Percentiles rank a stretch among this genome's conserved stretches.
phyloP scores from a whole-genome alignment of 2,888 invertebrate species.

The Nephrotoma flavescens region DNA sequence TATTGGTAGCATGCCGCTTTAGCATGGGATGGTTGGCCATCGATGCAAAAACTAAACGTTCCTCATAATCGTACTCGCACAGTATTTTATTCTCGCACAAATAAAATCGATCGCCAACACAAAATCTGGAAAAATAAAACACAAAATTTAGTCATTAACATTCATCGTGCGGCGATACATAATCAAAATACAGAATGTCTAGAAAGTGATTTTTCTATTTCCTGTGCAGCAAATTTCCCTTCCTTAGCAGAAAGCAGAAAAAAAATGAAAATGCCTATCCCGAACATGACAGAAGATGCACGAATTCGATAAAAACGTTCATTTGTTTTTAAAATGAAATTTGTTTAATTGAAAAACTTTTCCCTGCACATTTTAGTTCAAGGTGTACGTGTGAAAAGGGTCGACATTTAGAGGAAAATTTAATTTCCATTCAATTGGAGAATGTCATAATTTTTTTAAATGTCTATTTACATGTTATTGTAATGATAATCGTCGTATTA shows the following conservation, averaged over 20 bases:
- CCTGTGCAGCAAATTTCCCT: neutral
- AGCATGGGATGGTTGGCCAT: slow-evolving; percentile 75
- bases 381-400: neutral
- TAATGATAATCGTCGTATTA: too few species aligned
- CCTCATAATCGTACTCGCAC: slow-evolving; percentile 96
- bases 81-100: slow-evolving; percentile 94
- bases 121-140: slow-evolving; percentile 56
- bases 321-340: neutral
- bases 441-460: neutral
- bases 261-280: neutral
- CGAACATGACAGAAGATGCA: neutral
- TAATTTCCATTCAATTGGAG: neutral
- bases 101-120: slow-evolving; percentile 94
- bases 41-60: slow-evolving; percentile 85
- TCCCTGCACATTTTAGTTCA: neutral
- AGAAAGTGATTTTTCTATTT: neutral
- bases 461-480: too few species aligned
- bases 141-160: neutral
- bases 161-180: neutral
- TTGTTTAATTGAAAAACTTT: neutral
- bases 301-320: neutral
- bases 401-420: neutral
- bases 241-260: neutral
- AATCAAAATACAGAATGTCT: neutral
- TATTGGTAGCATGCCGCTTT: slow-evolving; percentile 29